Conservation (phyloP, 2,888 invertebrate species). For the Spisula solida region DNA sequence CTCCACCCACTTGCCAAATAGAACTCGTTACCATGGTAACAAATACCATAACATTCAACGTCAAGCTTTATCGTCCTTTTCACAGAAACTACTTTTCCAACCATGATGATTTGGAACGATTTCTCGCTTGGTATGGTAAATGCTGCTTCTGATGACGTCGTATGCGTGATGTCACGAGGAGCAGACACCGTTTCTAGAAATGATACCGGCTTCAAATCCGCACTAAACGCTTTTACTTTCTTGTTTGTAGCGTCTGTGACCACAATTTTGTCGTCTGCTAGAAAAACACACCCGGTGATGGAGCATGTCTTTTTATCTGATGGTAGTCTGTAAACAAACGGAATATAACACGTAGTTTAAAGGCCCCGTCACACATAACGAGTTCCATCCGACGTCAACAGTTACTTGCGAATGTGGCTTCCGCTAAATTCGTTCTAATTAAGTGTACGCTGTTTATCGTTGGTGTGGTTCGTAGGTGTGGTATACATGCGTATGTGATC, state of each 20-base stretch:
- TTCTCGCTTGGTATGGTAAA: slow-evolving; percentile 50
- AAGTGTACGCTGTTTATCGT: too few species aligned
- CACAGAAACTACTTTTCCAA: slow-evolving; percentile 34
- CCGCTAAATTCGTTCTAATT: too few species aligned
- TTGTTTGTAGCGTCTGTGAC: slow-evolving; percentile 54
- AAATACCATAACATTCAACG: slow-evolving; percentile 53
- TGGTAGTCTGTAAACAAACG: slow-evolving; percentile 29
- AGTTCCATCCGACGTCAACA: too few species aligned
- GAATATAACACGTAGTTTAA: neutral
- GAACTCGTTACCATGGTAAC: slow-evolving; percentile 30
- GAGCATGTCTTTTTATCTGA: slow-evolving; percentile 55
- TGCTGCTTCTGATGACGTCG: slow-evolving; percentile 32
- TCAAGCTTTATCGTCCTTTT: slow-evolving; percentile 41
- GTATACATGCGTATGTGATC: too few species aligned
- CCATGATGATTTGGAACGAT: slow-evolving; percentile 35
- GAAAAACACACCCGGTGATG: slow-evolving; percentile 45
- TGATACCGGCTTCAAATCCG: slow-evolving; percentile 35
- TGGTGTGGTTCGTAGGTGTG: too few species aligned
- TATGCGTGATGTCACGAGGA: slow-evolving; percentile 49
- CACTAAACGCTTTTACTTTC: slow-evolving; percentile 37
- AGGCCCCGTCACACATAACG: too few species aligned
- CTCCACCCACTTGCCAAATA: slow-evolving; percentile 54
- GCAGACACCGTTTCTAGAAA: slow-evolving; percentile 47
- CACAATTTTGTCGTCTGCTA: slow-evolving; percentile 50
- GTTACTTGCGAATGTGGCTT: too few species aligned